Evolutionary conservation across 2,113 vertebrate genomes (phyloP), one percentile per base, ranked within the genome.

Genomic region (Glaucomys volans): DNA sequence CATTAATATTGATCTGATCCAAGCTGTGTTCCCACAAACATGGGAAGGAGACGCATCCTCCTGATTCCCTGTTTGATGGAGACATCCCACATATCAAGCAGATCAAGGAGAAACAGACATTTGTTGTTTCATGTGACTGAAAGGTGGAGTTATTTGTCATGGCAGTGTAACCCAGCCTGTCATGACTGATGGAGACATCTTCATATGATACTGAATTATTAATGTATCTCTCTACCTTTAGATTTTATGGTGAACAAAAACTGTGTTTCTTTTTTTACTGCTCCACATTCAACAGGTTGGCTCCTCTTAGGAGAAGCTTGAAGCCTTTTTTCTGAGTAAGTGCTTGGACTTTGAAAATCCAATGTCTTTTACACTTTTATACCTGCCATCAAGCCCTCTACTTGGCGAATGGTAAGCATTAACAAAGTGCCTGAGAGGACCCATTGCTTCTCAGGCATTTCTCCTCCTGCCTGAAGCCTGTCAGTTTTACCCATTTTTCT

Each of bases 241-340:
- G 44, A 71, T 76, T 57, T 10, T 11, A 50, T 2, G 20, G 22
- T 82, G 40, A 57, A 79, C 11, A 75, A 64, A 88, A 84, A 9
- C 3, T 20, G 81, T 5, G 24, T 40, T 74, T 94, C 90, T 40
- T 35, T n/a, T 69, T 88, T 87, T 16, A 66, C 4, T 88, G 4
- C 1, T 42, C 32, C 47, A 32, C 3, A 54, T 57, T 76, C 85
- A 94, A 62, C 72, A 87, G 80, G 24, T 57, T 82, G n/a, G 4
- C 20, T n/a, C 16, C 9, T 8, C 35, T 47, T 62, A 67, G n/a
- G 30, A 59, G 59, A 76, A 52, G 12, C 35, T 47, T 66, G 32
- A 95, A 94, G 59, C 5, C 6, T 8, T 85, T 86, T 90, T 92
- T 87, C 54, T 87, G 24, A 93, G 74, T 64, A 75, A 79, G 30